Conservation (phyloP, 2,113 vertebrate species). For the Apodemus sylvaticus region DNA sequence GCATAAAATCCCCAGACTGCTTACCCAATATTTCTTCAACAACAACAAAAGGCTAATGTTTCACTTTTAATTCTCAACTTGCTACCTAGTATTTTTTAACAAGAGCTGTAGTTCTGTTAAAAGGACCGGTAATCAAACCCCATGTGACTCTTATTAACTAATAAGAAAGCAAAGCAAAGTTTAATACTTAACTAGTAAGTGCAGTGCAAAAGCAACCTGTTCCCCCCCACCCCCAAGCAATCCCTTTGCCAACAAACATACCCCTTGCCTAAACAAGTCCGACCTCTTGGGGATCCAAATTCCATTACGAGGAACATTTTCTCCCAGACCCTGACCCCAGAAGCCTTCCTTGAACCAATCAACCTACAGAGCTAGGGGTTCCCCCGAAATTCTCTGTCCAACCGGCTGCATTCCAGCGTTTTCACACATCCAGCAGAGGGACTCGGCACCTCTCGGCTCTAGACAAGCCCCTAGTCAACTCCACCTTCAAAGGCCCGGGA, state of each 20-base stretch:
- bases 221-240: background rate
- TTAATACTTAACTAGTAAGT: conserved; percentile 55
- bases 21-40: background rate
- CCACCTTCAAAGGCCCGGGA: background rate
- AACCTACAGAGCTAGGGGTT: background rate
- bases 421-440: background rate
- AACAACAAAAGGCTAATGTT: background rate
- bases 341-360: background rate
- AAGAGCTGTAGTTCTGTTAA: background rate
- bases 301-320: background rate
- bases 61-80: conserved; percentile 42
- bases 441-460: background rate
- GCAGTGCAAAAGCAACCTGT: background rate
- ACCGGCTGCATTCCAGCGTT: background rate
- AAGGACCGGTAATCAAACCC: conserved; percentile 46
- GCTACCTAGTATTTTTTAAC: conserved; percentile 37
- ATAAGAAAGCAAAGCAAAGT: conserved; percentile 5
- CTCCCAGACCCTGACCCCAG: background rate
- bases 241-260: background rate
- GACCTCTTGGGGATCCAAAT: background rate
- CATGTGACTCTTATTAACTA: conserved; percentile 51
- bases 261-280: background rate
- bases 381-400: background rate
- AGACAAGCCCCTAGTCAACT: background rate
- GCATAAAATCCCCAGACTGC: conserved; percentile 18